Evolutionary conservation across 2,797 vertebrate genomes (phyloP).

Genomic region (Brachymystax lenok): DNA sequence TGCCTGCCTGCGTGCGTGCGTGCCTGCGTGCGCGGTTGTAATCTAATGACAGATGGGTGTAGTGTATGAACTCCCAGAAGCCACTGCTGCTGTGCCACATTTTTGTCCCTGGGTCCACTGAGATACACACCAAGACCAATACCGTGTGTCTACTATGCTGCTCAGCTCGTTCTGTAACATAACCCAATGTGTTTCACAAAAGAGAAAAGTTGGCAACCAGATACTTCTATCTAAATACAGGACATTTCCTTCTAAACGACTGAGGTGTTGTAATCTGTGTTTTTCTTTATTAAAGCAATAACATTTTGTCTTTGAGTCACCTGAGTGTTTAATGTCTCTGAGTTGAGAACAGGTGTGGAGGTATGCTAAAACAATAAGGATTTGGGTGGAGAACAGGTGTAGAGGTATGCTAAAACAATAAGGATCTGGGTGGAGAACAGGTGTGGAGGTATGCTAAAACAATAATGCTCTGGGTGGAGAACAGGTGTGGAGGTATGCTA

Average conservation of each 20-base stretch:
- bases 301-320: conserved; percentile 59
- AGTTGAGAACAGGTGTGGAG: conserved; percentile 30
- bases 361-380: not conserved
- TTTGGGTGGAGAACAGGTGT: conserved; percentile 38
- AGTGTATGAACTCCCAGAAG: conserved; percentile 58
- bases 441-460: not conserved
- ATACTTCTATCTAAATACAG: conserved; percentile 43
- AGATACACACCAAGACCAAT: not conserved
- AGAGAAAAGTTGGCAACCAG: conserved; percentile 59
- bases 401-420: not conserved
- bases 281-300: conserved; percentile 71
- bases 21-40: no score
- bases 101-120: conserved; percentile 52
- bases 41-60: conserved; percentile 57
- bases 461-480: conserved; percentile 40
- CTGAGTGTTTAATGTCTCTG: conserved; percentile 56
- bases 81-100: conserved; percentile 61
- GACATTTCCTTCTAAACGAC: conserved; percentile 50
- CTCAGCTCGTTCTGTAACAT: conserved; percentile 69
- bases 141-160: conserved; percentile 47
- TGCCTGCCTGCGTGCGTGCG: no score
- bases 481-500: not conserved
- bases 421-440: conserved; percentile 39
- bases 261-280: conserved; percentile 69
- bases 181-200: conserved; percentile 52